Evolutionary conservation across 2,113 vertebrate species (phyloP), one percentile per base, ranked within the genome.

Genomic region (Ranitomeya imitator): DNA sequence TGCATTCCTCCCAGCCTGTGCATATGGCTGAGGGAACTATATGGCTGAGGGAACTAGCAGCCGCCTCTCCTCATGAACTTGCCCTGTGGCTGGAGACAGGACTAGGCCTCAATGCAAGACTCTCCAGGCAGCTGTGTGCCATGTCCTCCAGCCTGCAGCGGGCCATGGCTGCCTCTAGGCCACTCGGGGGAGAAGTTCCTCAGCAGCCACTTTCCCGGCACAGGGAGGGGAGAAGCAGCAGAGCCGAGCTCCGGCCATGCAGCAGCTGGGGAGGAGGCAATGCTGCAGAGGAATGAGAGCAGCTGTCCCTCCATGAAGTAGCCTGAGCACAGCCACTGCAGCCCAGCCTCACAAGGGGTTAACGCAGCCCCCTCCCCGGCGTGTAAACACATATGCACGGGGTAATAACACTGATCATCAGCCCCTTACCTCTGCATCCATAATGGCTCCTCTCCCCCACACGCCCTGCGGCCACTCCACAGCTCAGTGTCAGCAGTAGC

Each of bases 131-230:
- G 23, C 54, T 51, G 7, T 59, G 7, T 54, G 73, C 26, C 16
- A 60, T 61, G 85, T 60, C 54, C n/a, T 26, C 83, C 65, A 54
- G 81, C 5, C 19, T 54, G 31, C 52, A 26, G n/a, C 59, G n/a
- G 31, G 83, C 67, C 52, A 54, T 31, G 31, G 57, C 65, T 69
- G 85, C 85, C 76, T 81, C 21, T 54, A 83, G 79, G 86, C 86
- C 79, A 76, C 69, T 88, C 67, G 37, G 45, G 71, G 71, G 73
- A 69, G 16, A 65, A 88, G 37, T 78, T 88, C 21, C 37, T 11
- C 77, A 52, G 59, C 67, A 55, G 59, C 69, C 9, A 88, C 87
- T 88, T 88, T 84, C 81, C 87, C 87, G 80, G 86, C 86, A 76
- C 67, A 54, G 71, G 81, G 87, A 84, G 81, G 81, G 65, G 65